These are phyloP conservation scores for Stramonita haemastoma DNA, from an alignment of 2,888 invertebrate species.

Conservation along the genomic window DNA sequence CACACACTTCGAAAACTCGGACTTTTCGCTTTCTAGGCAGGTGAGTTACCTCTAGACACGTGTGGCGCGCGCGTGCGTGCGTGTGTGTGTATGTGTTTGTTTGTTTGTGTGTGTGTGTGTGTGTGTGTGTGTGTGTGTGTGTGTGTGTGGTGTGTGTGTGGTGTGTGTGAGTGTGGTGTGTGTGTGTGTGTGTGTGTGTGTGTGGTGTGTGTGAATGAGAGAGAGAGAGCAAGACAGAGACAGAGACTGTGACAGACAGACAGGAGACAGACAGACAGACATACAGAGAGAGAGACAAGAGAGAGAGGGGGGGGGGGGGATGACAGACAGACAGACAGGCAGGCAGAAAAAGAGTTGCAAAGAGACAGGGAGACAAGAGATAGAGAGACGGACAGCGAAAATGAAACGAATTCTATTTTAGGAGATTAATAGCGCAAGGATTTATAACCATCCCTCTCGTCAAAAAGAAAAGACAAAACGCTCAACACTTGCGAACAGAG, in stretches of 20 bases:
- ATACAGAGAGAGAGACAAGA: neutral
- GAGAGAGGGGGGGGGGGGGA: no score
- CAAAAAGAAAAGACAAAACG: no score
- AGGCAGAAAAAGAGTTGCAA: neutral
- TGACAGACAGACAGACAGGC: neutral
- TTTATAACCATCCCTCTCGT: no score
- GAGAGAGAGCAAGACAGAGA: neutral
- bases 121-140: conserved; percentile 17
- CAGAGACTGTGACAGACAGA: neutral
- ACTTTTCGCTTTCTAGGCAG: no score
- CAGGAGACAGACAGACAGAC: neutral
- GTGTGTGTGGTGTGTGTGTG: conserved; percentile 14
- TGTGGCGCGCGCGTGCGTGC: neutral
- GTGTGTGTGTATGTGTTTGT: neutral
- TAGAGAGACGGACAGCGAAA: neutral
- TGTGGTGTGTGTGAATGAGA: neutral
- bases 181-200: no score
- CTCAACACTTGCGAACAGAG: no score
- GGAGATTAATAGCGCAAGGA: no score
- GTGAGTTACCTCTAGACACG: no score
- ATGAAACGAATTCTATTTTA: no score
- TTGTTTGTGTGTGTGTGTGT: neutral
- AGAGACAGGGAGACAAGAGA: neutral
- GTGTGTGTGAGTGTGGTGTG: neutral
- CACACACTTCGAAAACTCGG: no score